A percentile compares a stretch with the other conserved stretches of the same genome.
These are phyloP conservation scores for Apaloderma vittatum DNA, from an alignment of 2,113 vertebrate genomes.

Conservation along the genomic window DNA sequence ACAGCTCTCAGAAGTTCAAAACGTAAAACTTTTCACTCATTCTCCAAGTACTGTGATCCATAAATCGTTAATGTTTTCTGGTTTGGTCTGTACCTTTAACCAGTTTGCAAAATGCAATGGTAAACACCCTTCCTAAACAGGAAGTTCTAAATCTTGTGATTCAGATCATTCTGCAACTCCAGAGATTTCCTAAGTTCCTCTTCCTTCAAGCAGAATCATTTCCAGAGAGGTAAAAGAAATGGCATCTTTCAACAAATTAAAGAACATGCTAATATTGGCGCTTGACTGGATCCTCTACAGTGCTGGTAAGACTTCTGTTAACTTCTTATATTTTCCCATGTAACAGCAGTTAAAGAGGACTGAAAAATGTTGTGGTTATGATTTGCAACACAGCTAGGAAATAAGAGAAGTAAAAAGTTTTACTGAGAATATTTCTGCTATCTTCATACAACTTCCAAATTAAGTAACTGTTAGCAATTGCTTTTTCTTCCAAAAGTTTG, in stretches of 20 bases:
- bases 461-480: neutral
- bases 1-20: neutral
- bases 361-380: neutral
- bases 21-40: neutral
- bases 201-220: slow-evolving; percentile 46
- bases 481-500: neutral
- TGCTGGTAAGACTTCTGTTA: slow-evolving; percentile 69
- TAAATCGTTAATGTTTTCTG: neutral
- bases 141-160: slow-evolving; percentile 59
- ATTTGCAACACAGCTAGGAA: neutral
- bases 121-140: slow-evolving; percentile 42
- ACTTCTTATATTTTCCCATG: neutral
- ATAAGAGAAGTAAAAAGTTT: neutral
- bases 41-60: neutral
- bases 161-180: neutral
- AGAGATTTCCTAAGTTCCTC: slow-evolving; percentile 68
- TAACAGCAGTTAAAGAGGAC: neutral
- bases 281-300: slow-evolving; percentile 57
- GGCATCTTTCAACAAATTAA: slow-evolving; percentile 3
- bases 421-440: neutral
- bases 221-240: slow-evolving; percentile 49
- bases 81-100: slow-evolving; percentile 33
- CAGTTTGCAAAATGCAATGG: neutral
- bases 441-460: neutral
- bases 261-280: neutral